Base-by-base conservation (phyloP, 92 coral and sea anemone species). In the Scolanthus callimorphus region DNA sequence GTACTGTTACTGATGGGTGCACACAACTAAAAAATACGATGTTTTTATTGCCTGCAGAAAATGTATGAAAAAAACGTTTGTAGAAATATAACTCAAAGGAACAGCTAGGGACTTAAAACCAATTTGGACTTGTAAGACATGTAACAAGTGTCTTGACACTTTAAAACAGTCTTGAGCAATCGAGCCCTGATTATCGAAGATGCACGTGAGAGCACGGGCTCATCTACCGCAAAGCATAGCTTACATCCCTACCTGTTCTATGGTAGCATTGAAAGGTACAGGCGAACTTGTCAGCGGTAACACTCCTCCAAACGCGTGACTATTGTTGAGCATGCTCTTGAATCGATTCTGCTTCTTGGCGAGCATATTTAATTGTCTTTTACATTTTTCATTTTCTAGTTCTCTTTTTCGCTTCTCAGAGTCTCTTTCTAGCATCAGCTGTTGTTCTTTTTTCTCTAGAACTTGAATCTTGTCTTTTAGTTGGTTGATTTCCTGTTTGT, bases 381-480 rank as follows among this genome's bases (percentile, higher is more conserved):
- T 74, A 8, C 60, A 60, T 55, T 81, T 83, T 51, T 83, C 83
- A 26, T 74, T 80, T 37, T 88, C 96, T 6, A 63, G 60, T 51
- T 83, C 90, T 39, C 82, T 60, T 28, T 83, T 85, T 63, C 74
- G 73, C 84, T 74, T 84, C 17, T 80, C 76, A 13, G 96, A 77
- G 23, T 92, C 98, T 44, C 65, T 75, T 59, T 92, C 98, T 0
- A 90, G 87, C 29, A 65, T 74, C 1, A 90, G 71, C 52, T 84
- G 90, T 48, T 92, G 90, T 61, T 88, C 96, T 25, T 88, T 88
- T 27, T 90, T 87, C 53, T 88, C 88, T 44, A 88, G 39, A 26
- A 88, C 57, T 53, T 88, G 95, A 6, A 84, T 60, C 62, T 70
- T 84, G 69, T 88, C 96, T 70, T 63, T 63, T 17, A 92, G 57